Percentiles rank a stretch among this genome's conserved stretches.
These are phyloP conservation scores for Sebastes matsubarae DNA, from an alignment of 2,797 vertebrate species.

Conservation along the genomic window DNA sequence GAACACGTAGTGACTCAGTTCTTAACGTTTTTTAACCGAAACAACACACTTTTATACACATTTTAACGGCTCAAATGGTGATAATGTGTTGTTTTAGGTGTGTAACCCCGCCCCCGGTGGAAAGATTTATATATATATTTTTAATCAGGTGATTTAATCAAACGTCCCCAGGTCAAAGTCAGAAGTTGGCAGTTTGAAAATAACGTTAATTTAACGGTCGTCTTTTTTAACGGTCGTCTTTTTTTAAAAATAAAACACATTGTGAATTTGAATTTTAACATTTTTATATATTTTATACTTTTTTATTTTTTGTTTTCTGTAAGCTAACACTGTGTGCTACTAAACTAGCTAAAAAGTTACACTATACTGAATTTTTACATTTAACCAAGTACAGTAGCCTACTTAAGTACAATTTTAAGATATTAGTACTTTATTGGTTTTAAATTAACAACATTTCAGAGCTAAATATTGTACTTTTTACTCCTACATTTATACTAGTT, in stretches of 20 bases:
- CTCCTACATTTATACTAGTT: no score
- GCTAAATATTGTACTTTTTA: no score
- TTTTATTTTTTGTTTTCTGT: background rate
- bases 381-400: no score
- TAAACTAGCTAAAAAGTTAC: no score
- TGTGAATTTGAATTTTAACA: background rate
- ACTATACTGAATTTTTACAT: no score
- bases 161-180: conserved; percentile 34
- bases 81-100: fast-evolving
- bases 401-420: no score
- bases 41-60: background rate
- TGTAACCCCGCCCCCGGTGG: background rate
- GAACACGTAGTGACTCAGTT: conserved; percentile 64
- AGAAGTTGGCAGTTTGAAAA: conserved; percentile 1
- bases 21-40: background rate
- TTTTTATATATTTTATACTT: background rate
- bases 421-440: no score
- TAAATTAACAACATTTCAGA: no score
- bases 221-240: no score
- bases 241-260: background rate
- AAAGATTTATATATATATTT: fast-evolving
- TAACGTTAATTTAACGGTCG: background rate
- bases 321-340: background rate
- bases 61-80: background rate
- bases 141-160: conserved; percentile 39